phyloP scores from a whole-genome alignment of 2,113 vertebrate genomes.

The Gymnorhina tibicen region DNA sequence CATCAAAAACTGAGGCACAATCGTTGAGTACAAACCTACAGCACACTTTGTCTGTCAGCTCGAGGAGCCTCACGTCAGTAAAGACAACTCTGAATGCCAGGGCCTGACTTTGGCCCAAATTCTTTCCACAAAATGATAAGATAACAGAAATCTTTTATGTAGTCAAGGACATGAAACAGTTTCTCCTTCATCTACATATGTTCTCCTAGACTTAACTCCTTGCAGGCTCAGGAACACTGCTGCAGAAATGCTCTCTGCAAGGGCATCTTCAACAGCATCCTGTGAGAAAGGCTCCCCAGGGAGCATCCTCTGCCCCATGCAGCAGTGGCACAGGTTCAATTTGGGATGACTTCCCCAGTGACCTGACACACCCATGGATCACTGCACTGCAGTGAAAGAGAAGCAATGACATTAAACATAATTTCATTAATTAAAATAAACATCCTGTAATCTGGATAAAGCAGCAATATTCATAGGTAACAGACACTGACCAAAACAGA shows the following conservation, averaged over 20 bases:
- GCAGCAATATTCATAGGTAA: background rate
- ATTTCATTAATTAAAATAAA: background rate
- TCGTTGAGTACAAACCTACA: background rate
- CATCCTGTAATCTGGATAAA: background rate
- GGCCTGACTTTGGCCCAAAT: background rate
- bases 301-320: background rate
- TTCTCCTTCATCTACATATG: background rate
- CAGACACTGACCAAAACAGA: accelerated
- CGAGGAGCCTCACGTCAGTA: accelerated
- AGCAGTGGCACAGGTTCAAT: background rate
- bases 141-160: background rate
- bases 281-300: accelerated
- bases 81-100: background rate
- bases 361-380: background rate
- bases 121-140: background rate
- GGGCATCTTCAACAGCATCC: background rate
- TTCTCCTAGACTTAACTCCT: background rate
- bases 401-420: background rate
- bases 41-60: background rate
- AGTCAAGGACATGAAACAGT: background rate
- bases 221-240: accelerated
- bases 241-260: background rate
- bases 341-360: background rate
- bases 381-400: background rate
- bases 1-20: background rate